A percentile compares a stretch with the other conserved stretches of the same genome.
Evolutionary conservation across 2,888 invertebrate genomes (phyloP).

Genomic region (Heliconius hortense): DNA sequence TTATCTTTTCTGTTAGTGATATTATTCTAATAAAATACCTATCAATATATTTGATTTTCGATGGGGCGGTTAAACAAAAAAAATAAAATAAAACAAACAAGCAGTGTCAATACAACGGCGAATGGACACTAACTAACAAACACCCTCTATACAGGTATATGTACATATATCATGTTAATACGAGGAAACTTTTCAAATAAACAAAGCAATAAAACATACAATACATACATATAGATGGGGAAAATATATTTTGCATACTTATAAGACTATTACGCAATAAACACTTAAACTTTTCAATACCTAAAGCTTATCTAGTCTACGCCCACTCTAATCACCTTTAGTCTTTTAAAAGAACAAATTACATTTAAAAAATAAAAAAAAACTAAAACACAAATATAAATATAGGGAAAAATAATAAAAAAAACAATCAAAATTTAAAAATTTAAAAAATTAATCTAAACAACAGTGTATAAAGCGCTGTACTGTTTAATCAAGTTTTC

Average conservation of each 20-base stretch:
- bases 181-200: neutral
- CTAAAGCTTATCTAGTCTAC: conserved; percentile 1
- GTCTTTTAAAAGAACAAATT: neutral
- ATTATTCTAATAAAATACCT: too few species aligned
- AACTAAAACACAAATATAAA: neutral
- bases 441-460: neutral
- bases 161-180: neutral
- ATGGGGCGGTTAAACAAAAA: neutral
- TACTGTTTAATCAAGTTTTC: conserved; percentile 10
- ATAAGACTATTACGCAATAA: conserved; percentile 4
- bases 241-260: neutral
- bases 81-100: conserved; percentile 29
- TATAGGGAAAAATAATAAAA: neutral
- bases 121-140: conserved; percentile 52
- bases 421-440: neutral
- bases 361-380: neutral
- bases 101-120: conserved; percentile 72
- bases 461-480: neutral
- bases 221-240: neutral
- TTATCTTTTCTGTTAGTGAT: too few species aligned
- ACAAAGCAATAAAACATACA: neutral
- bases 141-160: conserved; percentile 42
- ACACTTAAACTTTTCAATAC: neutral
- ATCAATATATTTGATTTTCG: too few species aligned
- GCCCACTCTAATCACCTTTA: neutral